Evolutionary conservation across 1,140 invertebrate species (phyloP), one percentile per base, ranked within the genome.

Genomic region (Sipha flava): DNA sequence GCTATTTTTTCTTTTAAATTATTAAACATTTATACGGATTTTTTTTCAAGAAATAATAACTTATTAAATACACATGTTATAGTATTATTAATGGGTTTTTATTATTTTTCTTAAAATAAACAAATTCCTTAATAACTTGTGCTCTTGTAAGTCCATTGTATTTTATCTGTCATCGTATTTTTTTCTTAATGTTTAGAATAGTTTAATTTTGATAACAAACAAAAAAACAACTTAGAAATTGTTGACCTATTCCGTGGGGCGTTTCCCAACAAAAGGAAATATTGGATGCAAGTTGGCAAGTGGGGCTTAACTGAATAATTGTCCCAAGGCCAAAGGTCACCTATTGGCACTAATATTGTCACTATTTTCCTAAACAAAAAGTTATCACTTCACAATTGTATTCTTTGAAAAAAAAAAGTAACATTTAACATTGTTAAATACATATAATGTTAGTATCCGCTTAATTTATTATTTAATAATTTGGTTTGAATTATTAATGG

Each of bases 271-370:
- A 23, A 70, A 70, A 47, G 7, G 64, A 70, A 70, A 29, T 70
- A 47, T 45, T 70, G 16, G 23, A n/a, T 16, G 6, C 40, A 54
- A 37, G 47, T 34, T 54, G 49, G 26, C 47, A 54, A 52, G 70
- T 54, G 47, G 70, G 70, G 49, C 54, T 75, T 54, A 70, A 54
- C 70, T 37, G 45, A 52, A 75, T 75, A 75, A 52, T 75, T 75
- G 70, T 49, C 5, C 14, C 70, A 75, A 75, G 70, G 70, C 14
- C 70, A 54, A 43, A 75, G 70, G 47, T 29, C 3, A 7, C 21
- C 0, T 54, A 37, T 75, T 75, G 70, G 70, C 70, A 54, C 31
- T 75, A 37, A 16, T 75, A 47, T 70, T 43, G 6, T 3, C 29
- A 47, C 40, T 31, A 70, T 14, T 7, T 47, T 47, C 16, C 16